Conservation (phyloP, 1,140 invertebrate genomes). For the Paraescarpia echinospica region DNA sequence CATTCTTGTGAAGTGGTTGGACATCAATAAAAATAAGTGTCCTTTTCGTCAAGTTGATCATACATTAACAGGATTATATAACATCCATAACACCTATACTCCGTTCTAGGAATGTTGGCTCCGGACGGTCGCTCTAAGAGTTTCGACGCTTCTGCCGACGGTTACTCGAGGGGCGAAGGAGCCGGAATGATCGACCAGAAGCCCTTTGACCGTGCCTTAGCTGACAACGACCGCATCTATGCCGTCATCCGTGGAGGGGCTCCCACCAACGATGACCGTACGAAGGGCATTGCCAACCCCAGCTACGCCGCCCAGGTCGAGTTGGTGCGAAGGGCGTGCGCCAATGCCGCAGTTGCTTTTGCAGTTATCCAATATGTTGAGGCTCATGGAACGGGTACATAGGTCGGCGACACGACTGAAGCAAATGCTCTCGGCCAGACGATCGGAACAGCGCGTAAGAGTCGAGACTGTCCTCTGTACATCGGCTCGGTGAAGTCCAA, state of each 20-base stretch:
- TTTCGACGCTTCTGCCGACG: conserved; percentile 1
- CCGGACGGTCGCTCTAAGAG: neutral
- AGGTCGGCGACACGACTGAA: conserved; percentile 91
- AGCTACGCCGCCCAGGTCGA: conserved; percentile 81
- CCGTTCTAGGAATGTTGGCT: neutral
- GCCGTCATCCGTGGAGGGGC: neutral
- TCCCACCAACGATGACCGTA: neutral
- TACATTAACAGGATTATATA: too few species aligned
- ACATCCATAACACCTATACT: too few species aligned
- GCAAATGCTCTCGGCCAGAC: conserved; percentile 88
- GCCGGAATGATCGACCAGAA: neutral
- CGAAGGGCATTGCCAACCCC: conserved; percentile 65
- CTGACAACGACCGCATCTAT: conserved; percentile 12
- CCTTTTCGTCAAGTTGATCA: too few species aligned
- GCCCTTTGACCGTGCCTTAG: neutral
- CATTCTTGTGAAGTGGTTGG: too few species aligned
- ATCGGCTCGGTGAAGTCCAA: conserved; percentile 96
- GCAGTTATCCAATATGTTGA: conserved; percentile 83
- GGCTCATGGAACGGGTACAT: conserved; percentile 94
- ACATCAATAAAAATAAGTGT: too few species aligned
- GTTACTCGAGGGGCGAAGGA: neutral
- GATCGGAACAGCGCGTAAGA: conserved; percentile 75
- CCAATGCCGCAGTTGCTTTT: conserved; percentile 78
- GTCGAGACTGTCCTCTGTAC: conserved; percentile 72
- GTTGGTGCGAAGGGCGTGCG: conserved; percentile 82